Evolutionary conservation across 2,888 invertebrate genomes (phyloP).

Genomic region (Schizaphis graminum): DNA sequence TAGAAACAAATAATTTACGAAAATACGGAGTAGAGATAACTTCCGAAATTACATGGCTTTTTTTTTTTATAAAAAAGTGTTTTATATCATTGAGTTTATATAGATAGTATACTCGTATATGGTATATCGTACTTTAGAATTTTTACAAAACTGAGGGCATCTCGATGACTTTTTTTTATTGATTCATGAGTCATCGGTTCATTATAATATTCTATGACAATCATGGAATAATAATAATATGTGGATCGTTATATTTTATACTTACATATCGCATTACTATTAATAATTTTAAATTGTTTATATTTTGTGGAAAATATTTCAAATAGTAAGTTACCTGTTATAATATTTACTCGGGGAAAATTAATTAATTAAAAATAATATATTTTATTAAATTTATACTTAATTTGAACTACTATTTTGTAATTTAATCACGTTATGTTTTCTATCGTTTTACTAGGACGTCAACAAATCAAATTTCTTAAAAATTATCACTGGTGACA

Average conservation of each 20-base stretch:
- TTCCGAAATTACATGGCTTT: neutral
- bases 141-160: neutral
- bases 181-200: neutral
- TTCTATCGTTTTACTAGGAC: neutral
- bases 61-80: neutral
- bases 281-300: neutral
- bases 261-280: neutral
- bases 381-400: neutral
- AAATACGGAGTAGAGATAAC: neutral
- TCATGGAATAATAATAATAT: neutral
- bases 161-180: neutral
- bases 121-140: neutral
- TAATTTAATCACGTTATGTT: neutral
- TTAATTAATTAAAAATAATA: neutral
- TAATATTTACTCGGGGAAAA: neutral
- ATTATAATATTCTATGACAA: neutral
- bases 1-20: neutral
- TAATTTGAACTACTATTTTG: neutral
- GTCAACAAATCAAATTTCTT: conserved; percentile 71
- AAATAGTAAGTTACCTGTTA: neutral
- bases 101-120: neutral
- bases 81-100: neutral
- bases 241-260: neutral
- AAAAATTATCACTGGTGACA: conserved; percentile 74
- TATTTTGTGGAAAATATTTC: neutral